phyloP scores from a whole-genome alignment of 2,113 vertebrate genomes.

The Oryzias javanicus region DNA sequence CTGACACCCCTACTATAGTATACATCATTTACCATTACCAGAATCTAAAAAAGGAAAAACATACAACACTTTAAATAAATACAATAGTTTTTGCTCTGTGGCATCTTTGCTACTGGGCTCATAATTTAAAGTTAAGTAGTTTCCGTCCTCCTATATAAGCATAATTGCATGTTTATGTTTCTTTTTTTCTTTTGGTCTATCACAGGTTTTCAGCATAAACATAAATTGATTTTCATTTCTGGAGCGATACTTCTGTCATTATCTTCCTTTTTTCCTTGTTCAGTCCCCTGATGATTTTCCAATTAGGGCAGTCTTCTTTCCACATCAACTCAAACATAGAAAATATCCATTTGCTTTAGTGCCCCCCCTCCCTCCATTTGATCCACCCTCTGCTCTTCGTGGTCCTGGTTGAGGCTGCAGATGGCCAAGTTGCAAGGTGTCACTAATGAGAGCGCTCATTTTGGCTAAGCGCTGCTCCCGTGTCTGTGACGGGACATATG shows the following conservation, averaged over 20 bases:
- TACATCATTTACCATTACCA: no score
- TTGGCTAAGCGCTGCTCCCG: slow-evolving; percentile 59
- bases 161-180: no score
- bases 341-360: slow-evolving; percentile 23
- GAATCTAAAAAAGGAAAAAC: no score
- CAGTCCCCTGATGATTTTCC: not conserved
- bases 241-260: no score
- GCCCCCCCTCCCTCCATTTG: slow-evolving; percentile 30
- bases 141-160: no score
- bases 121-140: not conserved
- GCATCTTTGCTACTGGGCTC: not conserved
- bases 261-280: not conserved
- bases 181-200: no score
- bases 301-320: not conserved
- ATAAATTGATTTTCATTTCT: no score
- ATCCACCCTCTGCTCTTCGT: slow-evolving; percentile 32
- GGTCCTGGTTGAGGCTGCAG: slow-evolving; percentile 62
- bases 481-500: slow-evolving; percentile 75
- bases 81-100: no score
- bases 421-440: slow-evolving; percentile 75
- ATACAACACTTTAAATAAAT: no score
- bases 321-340: slow-evolving; percentile 2
- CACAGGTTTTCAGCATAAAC: no score
- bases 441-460: slow-evolving; percentile 66
- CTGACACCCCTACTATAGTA: no score